Evolutionary conservation across 2,888 invertebrate genomes (phyloP).

Genomic region (Torymus aiolomorphi): DNA sequence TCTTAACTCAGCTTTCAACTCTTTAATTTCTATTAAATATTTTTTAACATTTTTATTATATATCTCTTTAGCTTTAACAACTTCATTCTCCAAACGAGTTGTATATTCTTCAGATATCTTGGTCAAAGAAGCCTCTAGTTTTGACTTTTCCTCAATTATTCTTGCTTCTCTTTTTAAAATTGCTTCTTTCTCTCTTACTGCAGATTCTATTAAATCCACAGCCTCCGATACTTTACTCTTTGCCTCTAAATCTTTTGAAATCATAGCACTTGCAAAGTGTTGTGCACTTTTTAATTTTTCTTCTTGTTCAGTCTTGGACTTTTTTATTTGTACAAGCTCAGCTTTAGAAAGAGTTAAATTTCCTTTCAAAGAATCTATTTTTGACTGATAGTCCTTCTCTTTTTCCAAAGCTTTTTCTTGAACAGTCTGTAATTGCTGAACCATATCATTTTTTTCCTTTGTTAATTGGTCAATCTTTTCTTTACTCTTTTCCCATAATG

Average conservation of each 20-base stretch:
- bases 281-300: constrained; percentile 74
- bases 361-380: constrained; percentile 63
- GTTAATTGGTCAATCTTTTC: constrained; percentile 76
- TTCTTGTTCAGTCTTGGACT: constrained; percentile 72
- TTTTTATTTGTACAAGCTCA: constrained; percentile 65
- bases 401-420: constrained; percentile 62
- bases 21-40: constrained; percentile 78
- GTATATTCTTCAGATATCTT: constrained; percentile 66
- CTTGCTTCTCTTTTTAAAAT: constrained; percentile 76
- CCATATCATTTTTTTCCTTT: constrained; percentile 77
- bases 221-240: constrained; percentile 79
- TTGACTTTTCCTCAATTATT: constrained; percentile 64
- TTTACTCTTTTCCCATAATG: constrained; percentile 73
- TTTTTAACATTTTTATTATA: constrained; percentile 80
- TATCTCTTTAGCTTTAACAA: constrained; percentile 78
- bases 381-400: constrained; percentile 61
- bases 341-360: constrained; percentile 66
- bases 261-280: constrained; percentile 72
- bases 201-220: constrained; percentile 77
- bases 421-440: constrained; percentile 60
- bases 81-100: constrained; percentile 77
- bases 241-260: constrained; percentile 76
- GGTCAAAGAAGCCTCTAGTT: constrained; percentile 64
- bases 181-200: constrained; percentile 79
- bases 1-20: constrained; percentile 78